phyloP scores from a whole-genome alignment of 2,888 invertebrate genomes.

The Trissolcus brochymenae region DNA sequence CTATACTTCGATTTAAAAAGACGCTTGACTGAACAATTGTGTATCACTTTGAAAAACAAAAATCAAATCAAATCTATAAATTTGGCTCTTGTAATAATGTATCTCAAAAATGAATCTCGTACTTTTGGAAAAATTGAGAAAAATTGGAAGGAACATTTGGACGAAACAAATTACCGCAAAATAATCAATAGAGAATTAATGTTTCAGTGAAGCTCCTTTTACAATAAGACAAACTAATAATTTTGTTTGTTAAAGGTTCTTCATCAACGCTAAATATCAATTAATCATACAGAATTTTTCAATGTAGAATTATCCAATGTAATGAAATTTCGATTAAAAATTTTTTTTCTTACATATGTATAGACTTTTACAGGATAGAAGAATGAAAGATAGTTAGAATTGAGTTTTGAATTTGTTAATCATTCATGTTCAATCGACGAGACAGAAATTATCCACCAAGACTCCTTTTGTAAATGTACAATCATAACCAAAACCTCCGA shows the following conservation, averaged over 20 bases:
- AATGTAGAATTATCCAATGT: not conserved
- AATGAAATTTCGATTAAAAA: not conserved
- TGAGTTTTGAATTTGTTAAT: not conserved
- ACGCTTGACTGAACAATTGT: constrained; percentile 21
- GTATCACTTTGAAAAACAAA: not conserved
- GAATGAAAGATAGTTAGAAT: constrained; percentile 2
- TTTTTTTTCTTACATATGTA: not conserved
- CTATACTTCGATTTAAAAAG: not conserved
- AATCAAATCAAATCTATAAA: not conserved
- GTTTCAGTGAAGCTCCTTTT: constrained; percentile 7
- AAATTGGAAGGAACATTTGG: not conserved
- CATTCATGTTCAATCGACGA: not conserved
- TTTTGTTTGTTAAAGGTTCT: constrained; percentile 1
- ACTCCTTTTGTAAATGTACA: no score
- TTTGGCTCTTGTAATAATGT: not conserved
- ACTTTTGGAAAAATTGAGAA: not conserved
- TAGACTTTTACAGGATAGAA: not conserved
- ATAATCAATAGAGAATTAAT: not conserved
- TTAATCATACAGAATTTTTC: not conserved
- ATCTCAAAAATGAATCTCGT: not conserved
- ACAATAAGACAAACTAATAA: not conserved
- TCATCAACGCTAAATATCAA: not conserved
- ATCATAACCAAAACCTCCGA: no score
- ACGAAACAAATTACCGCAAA: not conserved
- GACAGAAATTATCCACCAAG: no score